Evolutionary conservation across 2,113 vertebrate species (phyloP).

Genomic region (Melanocharis versteri): DNA sequence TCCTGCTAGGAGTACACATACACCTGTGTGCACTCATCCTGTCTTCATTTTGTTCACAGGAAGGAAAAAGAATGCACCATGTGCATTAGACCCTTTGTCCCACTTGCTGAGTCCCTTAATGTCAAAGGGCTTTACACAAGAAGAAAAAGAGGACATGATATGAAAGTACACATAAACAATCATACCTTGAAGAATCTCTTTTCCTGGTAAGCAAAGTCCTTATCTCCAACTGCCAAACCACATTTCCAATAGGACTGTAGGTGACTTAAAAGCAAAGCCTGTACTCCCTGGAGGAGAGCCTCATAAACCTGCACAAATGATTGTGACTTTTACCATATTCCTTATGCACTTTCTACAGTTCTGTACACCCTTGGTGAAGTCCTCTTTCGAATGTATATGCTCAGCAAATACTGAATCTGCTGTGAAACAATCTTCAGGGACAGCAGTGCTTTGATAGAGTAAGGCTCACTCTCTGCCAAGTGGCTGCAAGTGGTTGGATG

Average conservation of each 20-base stretch:
- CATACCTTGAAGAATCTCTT: neutral
- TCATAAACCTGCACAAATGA: neutral
- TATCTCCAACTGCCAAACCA: neutral
- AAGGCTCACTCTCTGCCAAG: neutral
- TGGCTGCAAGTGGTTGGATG: neutral
- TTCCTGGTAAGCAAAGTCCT: slow-evolving; percentile 13
- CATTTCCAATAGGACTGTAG: neutral
- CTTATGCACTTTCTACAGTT: neutral
- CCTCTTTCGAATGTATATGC: neutral
- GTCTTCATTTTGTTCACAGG: neutral
- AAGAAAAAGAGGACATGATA: neutral
- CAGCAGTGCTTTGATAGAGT: rapidly evolving
- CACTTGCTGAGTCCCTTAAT: neutral
- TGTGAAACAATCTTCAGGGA: neutral
- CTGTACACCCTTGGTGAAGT: neutral
- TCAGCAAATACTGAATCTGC: neutral
- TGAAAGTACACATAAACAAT: neutral
- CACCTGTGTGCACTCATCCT: neutral
- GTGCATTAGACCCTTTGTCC: neutral
- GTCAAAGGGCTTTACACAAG: neutral
- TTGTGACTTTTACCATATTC: neutral
- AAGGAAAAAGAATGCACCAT: neutral
- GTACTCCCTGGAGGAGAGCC: neutral
- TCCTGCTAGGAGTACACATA: neutral
- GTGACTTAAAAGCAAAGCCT: neutral